A percentile compares a stretch with the other conserved stretches of the same genome.
phyloP scores from a whole-genome alignment of 2,113 vertebrate genomes.

The Perognathus longimembris region DNA sequence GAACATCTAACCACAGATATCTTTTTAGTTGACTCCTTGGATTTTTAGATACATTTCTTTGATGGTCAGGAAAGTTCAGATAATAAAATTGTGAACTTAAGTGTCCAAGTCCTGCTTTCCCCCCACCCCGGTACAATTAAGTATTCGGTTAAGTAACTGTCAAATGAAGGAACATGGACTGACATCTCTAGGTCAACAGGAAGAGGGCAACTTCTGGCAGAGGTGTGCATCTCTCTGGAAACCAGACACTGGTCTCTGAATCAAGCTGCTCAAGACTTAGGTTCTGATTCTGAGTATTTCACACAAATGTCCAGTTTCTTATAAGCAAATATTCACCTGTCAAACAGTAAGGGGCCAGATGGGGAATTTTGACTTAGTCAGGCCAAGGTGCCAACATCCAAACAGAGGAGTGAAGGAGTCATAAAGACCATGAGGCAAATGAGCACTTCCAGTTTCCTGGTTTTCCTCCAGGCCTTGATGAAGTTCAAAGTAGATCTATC shows the following conservation, averaged over 20 bases:
- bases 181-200: background rate
- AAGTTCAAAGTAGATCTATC: background rate
- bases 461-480: background rate
- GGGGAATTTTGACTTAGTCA: background rate
- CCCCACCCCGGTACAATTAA: background rate
- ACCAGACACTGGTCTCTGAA: background rate
- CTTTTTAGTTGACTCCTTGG: background rate
- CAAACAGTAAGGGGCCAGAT: background rate
- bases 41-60: slow-evolving; percentile 7
- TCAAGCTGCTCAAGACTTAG: background rate
- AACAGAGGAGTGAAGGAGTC: background rate
- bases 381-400: background rate
- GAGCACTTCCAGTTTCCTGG: background rate
- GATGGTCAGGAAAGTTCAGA: background rate
- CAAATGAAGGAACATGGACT: background rate
- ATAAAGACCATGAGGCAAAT: background rate
- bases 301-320: background rate
- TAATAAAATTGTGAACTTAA: background rate
- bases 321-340: background rate
- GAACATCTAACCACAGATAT: background rate
- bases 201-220: background rate
- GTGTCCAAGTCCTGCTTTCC: background rate
- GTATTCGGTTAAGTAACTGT: background rate
- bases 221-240: background rate
- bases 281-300: background rate